Evolutionary conservation across 2,797 vertebrate species (phyloP).

Genomic region (Aphelocoma californica): DNA sequence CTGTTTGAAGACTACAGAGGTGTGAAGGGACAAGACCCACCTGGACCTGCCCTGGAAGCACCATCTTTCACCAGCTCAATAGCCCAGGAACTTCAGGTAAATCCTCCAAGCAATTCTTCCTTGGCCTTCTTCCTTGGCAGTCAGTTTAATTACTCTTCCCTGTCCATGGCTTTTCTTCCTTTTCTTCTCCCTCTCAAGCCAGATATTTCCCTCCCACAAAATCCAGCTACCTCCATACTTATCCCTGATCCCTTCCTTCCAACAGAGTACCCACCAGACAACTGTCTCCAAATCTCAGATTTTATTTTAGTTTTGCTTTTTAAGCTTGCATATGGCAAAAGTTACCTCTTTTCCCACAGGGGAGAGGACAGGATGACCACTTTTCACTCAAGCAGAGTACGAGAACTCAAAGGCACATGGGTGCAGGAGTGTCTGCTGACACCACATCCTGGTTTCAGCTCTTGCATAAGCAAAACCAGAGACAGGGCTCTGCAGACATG

Average conservation of each 20-base stretch:
- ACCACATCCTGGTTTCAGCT: rapidly evolving
- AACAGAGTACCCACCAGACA: background rate
- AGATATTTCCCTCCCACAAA: background rate
- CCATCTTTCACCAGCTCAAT: background rate
- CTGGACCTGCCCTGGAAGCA: background rate
- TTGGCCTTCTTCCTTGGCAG: background rate
- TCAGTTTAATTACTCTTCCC: background rate
- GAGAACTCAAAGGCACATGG: rapidly evolving
- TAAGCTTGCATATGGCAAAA: background rate
- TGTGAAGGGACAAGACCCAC: background rate
- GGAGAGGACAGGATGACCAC: background rate
- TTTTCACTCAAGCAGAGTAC: background rate
- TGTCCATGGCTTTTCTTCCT: background rate
- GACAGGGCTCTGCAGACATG: background rate
- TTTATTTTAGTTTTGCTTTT: background rate
- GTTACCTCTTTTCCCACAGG: background rate
- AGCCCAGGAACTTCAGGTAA: background rate
- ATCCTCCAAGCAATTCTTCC: background rate
- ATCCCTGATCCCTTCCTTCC: background rate
- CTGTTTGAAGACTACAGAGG: background rate
- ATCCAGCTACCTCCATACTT: background rate
- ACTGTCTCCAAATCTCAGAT: background rate
- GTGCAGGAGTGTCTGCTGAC: background rate
- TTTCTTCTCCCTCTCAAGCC: background rate
- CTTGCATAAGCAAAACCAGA: background rate